phyloP scores from a whole-genome alignment of 2,888 invertebrate genomes.

The Dynastes grantii region DNA sequence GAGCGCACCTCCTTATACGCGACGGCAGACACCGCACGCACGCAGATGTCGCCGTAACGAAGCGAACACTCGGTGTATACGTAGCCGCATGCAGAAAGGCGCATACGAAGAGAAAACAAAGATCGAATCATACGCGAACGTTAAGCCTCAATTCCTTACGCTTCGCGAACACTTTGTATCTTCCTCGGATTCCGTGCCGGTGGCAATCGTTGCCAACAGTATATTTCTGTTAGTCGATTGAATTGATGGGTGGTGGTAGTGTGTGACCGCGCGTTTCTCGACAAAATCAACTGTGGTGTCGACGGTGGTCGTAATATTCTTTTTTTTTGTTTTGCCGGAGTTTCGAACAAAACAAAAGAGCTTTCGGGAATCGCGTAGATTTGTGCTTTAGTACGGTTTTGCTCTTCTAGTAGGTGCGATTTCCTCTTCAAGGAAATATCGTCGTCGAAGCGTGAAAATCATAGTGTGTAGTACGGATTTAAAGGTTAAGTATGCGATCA shows the following conservation, averaged over 20 bases:
- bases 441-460: slow-evolving; percentile 10
- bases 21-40: slow-evolving; percentile 61
- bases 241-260: slow-evolving; percentile 33
- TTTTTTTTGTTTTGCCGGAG: slow-evolving; percentile 6
- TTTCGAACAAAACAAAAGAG: slow-evolving; percentile 1
- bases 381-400: slow-evolving; percentile 2
- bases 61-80: slow-evolving; percentile 21
- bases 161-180: slow-evolving; percentile 32
- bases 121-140: slow-evolving; percentile 47
- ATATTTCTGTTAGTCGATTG: slow-evolving; percentile 36
- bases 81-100: background rate
- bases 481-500: slow-evolving; percentile 50
- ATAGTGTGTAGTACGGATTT: slow-evolving; percentile 34
- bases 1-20: slow-evolving; percentile 46
- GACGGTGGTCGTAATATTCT: background rate
- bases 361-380: background rate
- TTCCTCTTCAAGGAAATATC: background rate
- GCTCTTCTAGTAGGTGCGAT: background rate
- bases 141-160: background rate
- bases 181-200: slow-evolving; percentile 32
- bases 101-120: background rate
- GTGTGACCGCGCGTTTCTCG: slow-evolving; percentile 27
- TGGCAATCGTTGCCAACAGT: slow-evolving; percentile 39
- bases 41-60: slow-evolving; percentile 67
- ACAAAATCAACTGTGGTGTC: background rate